Evolutionary conservation across 2,113 vertebrate species (phyloP), one percentile per base, ranked within the genome.

Genomic region (Stercorarius parasiticus): DNA sequence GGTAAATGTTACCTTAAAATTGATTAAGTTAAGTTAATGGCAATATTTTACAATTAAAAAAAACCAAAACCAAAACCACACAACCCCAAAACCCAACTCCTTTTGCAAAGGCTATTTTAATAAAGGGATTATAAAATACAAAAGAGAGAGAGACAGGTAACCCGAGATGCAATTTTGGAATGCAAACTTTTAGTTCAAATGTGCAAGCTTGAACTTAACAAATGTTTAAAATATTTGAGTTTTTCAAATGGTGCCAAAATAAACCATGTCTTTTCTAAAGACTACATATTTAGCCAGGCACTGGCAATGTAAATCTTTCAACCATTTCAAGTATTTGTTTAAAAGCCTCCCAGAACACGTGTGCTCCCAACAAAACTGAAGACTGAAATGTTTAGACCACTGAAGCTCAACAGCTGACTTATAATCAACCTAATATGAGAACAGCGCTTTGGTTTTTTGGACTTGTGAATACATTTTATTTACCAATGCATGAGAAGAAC

Each of bases 151-250:
- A 96, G 67, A 94, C 93, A 97, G 95, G 98, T 98, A 98, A 98
- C 95, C 65, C 38, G 98, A 98, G 98, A 98, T 94, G 92, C 74
- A 96, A 97, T 97, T 98, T 97, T 97, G 97, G 97, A 98, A 98
- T 72, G 90, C 95, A 97, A 95, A 95, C 97, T 98, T 97, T 95
- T 97, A 96, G 97, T 98, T 98, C 97, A 98, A 98, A 98, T 98
- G 96, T 98, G 97, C 98, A 98, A 98, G 98, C 98, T 98, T 69
- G 11, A 98, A 98, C 98, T 98, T 98, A 98, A 98, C 98, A 98
- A 98, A 98, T 98, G 98, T 98, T 98, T 98, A 98, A 98, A 98
- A 98, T 98, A 98, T 97, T 98, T 98, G 97, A 98, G 97, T 98
- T 98, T 98, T 98, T 97, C 94, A 98, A 97, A 98, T 93, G 81